Conservation (phyloP, 2,113 vertebrate species). For the Thomomys bottae region DNA sequence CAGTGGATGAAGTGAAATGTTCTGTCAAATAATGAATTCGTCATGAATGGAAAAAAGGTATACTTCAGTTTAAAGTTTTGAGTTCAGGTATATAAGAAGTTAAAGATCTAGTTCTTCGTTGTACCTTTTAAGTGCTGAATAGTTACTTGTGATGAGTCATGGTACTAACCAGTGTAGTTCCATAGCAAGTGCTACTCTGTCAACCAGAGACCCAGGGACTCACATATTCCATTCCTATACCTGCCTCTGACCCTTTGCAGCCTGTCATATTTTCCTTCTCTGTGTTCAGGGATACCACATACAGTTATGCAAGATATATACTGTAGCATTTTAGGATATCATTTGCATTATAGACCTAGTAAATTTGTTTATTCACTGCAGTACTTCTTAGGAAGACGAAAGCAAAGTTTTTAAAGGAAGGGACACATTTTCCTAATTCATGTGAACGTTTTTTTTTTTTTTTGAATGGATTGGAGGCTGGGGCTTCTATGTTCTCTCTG, state of each 20-base stretch:
- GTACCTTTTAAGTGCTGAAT: neutral
- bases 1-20: neutral
- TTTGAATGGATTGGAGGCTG: no score
- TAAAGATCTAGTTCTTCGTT: neutral
- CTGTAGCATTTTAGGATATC: neutral
- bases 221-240: neutral
- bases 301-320: neutral
- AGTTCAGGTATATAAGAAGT: slow-evolving; percentile 26
- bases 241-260: neutral
- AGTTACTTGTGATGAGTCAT: neutral
- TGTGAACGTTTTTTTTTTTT: neutral
- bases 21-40: neutral
- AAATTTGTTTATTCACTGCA: slow-evolving; percentile 32
- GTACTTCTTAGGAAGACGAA: neutral
- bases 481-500: neutral
- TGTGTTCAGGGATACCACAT: neutral
- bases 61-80: slow-evolving; percentile 11
- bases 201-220: neutral
- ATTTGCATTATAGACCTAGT: neutral
- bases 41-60: neutral
- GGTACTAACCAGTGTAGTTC: neutral
- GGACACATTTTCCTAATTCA: neutral
- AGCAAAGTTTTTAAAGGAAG: slow-evolving; percentile 29
- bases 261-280: neutral
- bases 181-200: neutral